Conservation (phyloP, 2,113 vertebrate genomes). For the Phylloscopus whistleri region DNA sequence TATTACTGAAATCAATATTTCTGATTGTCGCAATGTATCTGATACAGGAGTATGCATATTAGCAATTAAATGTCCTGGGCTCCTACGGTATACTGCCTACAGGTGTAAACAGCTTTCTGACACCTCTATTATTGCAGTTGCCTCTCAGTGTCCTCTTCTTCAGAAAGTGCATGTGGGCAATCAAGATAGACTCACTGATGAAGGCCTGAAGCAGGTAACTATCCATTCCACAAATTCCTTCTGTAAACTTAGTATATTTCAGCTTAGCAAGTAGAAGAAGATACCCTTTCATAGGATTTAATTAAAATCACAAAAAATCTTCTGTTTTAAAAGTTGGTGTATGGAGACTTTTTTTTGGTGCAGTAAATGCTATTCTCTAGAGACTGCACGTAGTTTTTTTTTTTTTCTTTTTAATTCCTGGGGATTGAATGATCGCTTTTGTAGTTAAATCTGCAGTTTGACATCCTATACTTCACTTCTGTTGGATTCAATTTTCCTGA, state of each 20-base stretch:
- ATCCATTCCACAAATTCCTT: not conserved
- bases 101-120: constrained; percentile 97
- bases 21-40: constrained; percentile 92
- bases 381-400: not conserved
- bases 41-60: constrained; percentile 89
- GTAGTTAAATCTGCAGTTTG: not conserved
- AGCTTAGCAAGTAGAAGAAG: not conserved
- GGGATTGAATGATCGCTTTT: not conserved
- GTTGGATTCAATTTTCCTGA: not conserved
- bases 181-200: constrained; percentile 95
- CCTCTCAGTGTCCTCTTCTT: constrained; percentile 89
- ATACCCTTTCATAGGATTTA: not conserved
- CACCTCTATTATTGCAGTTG: constrained; percentile 85
- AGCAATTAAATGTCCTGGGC: constrained; percentile 89
- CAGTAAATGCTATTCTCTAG: not conserved
- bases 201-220: constrained; percentile 89
- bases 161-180: constrained; percentile 96
- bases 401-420: not conserved
- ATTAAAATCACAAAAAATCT: not conserved
- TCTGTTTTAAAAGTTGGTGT: not conserved
- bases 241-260: not conserved
- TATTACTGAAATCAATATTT: constrained; percentile 96
- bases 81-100: constrained; percentile 92
- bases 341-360: not conserved
- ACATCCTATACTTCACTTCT: not conserved